Conservation (phyloP, 2,113 vertebrate genomes). For the Ahaetulla prasina region DNA sequence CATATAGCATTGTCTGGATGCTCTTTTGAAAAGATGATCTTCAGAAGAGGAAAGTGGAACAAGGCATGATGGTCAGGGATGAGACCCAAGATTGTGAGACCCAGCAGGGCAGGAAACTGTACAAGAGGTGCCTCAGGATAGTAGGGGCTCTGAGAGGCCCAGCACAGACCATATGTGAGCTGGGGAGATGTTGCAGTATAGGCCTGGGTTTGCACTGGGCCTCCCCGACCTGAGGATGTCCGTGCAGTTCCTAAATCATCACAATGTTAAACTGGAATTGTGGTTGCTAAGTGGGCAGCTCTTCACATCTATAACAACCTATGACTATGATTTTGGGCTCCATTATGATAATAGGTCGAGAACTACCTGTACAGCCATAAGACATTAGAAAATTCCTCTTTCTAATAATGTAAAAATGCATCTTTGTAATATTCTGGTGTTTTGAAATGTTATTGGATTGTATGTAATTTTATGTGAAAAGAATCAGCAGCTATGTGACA, state of each 20-base stretch:
- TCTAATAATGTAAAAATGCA: too few relatives aligned
- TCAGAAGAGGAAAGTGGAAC: not conserved
- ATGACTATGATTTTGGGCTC: not conserved
- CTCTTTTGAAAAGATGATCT: not conserved
- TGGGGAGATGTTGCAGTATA: not conserved
- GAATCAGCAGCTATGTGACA: not conserved
- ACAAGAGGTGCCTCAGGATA: not conserved
- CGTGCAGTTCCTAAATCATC: not conserved
- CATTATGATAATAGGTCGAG: not conserved
- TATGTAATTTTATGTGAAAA: not conserved
- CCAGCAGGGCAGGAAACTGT: not conserved
- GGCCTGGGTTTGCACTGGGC: not conserved
- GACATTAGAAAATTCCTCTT: not conserved
- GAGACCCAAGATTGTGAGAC: not conserved
- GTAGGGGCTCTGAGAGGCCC: not conserved
- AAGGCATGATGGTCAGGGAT: not conserved
- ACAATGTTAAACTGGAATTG: not conserved
- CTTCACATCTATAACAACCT: not conserved
- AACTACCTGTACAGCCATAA: not conserved
- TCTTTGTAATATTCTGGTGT: not conserved
- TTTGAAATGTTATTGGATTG: not conserved
- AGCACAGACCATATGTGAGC: not conserved
- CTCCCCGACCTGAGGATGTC: too few relatives aligned
- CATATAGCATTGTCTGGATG: not conserved
- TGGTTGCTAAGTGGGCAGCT: not conserved